Evolutionary conservation across 2,888 invertebrate genomes (phyloP).

Genomic region (Cataglyphis livida): DNA sequence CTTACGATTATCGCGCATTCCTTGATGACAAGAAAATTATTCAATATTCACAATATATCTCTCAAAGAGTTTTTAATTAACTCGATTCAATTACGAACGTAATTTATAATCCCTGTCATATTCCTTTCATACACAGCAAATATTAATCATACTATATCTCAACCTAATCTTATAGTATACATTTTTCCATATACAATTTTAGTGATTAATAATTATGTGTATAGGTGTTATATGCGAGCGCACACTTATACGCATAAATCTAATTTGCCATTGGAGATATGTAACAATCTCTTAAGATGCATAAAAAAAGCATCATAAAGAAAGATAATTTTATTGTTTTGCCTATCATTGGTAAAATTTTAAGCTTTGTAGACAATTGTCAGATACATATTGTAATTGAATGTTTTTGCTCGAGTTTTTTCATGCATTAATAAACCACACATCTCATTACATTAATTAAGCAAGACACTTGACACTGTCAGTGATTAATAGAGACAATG

Average conservation of each 20-base stretch:
- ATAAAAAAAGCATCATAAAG: constrained; percentile 74
- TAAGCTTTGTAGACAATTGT: constrained; percentile 65
- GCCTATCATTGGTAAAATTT: constrained; percentile 54
- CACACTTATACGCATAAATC: constrained; percentile 54
- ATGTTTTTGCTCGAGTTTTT: constrained; percentile 65
- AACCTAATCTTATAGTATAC: constrained; percentile 68
- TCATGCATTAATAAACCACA: constrained; percentile 72
- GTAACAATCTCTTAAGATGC: constrained; percentile 77
- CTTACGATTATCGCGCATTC: constrained; percentile 57
- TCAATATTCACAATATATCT: constrained; percentile 65
- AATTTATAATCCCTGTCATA: constrained; percentile 65
- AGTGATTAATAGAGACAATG: constrained; percentile 85
- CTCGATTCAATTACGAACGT: constrained; percentile 49
- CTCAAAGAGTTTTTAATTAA: constrained; percentile 60
- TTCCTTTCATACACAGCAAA: constrained; percentile 69
- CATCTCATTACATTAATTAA: constrained; percentile 70
- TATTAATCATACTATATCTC: constrained; percentile 70
- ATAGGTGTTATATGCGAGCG: constrained; percentile 48
- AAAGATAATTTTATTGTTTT: constrained; percentile 64
- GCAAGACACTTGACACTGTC: constrained; percentile 78
- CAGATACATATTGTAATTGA: constrained; percentile 59
- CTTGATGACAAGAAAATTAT: constrained; percentile 50
- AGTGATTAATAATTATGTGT: constrained; percentile 62
- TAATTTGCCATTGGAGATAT: constrained; percentile 79
- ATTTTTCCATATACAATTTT: constrained; percentile 70